Evolutionary conservation across 2,797 vertebrate genomes (phyloP), one percentile per base, ranked within the genome.

Genomic region (Glyptemys insculpta): DNA sequence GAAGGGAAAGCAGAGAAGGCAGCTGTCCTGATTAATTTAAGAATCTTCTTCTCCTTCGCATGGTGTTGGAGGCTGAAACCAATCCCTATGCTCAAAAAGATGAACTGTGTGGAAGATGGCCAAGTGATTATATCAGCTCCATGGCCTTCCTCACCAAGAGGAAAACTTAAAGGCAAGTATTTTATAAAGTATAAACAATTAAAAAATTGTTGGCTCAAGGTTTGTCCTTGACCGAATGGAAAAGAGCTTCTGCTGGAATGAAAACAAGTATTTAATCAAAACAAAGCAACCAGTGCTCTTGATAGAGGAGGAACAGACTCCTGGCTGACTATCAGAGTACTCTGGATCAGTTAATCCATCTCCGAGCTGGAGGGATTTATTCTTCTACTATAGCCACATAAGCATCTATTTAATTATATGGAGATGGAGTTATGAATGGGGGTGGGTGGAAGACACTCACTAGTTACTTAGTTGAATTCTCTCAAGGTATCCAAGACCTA

Each of bases 141-240:
- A 86, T 92, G 90, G 92, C 85, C 83, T 94, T 86, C 83, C 74
- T 93, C 78, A 79, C 41, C n/a, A 81, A 94, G 74, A 91, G 92
- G 93, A 96, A 95, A 92, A 31, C 59, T 87, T 92, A 86, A 4
- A 96, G 92, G 86, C 92, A 97, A 86, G 89, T 78, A 76, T 95
- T 95, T 94, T 76, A 65, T 85, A 79, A 95, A 96, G 81, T 93
- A 31, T 81, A 95, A 96, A 96, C 90, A 91, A 25, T 31, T 25
- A 76, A 50, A 53, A 47, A 92, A 50, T 31, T 1, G 2, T 89
- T 96, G 83, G 76, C 85, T 90, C 79, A 50, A 91, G 83, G 95
- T 90, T 94, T 91, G 86, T 93, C 91, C 95, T 95, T 96, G 92
- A 90, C 57, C 37, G 68, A 91, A 57, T 91, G 62, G 76, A 94